phyloP scores from a whole-genome alignment of 23 tunicate genomes.

The Ascidia mentula region DNA sequence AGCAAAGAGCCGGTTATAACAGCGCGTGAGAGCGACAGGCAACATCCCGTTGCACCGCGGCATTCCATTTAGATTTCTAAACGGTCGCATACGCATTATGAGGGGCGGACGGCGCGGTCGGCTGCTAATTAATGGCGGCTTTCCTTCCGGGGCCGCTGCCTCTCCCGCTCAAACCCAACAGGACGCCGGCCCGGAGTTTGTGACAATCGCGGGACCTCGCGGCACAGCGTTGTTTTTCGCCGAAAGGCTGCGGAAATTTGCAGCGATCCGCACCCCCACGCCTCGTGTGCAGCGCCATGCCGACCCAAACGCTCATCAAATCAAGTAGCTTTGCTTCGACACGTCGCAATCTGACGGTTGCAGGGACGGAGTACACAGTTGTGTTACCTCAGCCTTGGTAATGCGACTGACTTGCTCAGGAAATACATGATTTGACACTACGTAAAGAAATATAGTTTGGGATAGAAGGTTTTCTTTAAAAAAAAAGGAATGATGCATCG shows the following conservation, averaged over 20 bases:
- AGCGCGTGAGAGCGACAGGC: not conserved
- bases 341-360: not conserved
- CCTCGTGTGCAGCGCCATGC: constrained; percentile 5
- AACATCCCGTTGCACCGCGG: not conserved
- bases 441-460: too few species aligned
- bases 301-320: not conserved
- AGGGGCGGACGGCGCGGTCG: not conserved
- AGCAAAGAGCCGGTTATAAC: too few species aligned
- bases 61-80: not conserved
- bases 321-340: not conserved
- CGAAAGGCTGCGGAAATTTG: constrained; percentile 24
- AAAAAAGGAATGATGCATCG: too few species aligned
- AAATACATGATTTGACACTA: too few species aligned
- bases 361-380: not conserved
- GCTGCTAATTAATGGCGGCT: constrained; percentile 31
- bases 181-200: constrained; percentile 22
- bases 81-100: not conserved
- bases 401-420: too few species aligned
- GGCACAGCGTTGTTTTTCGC: constrained; percentile 15
- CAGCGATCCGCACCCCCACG: too few species aligned
- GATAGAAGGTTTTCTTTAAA: too few species aligned
- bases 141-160: constrained; percentile 27
- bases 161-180: not conserved
- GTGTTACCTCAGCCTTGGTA: too few species aligned
- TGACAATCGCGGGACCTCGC: constrained; percentile 11